Evolutionary conservation across 2,888 invertebrate species (phyloP).

Genomic region (Lasioglossum villosulum): DNA sequence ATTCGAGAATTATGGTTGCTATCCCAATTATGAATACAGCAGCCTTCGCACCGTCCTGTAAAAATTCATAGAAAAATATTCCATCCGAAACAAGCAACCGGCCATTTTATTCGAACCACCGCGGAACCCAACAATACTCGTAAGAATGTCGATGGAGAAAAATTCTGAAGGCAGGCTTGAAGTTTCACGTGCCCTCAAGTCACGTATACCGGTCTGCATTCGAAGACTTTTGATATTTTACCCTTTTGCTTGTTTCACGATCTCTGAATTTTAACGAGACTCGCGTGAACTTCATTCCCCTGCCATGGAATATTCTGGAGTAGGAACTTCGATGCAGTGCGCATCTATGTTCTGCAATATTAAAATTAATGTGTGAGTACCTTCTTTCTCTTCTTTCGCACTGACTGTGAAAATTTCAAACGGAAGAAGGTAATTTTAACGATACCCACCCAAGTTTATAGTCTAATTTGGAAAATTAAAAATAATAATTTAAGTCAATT

Average conservation of each 20-base stretch:
- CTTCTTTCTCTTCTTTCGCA: not conserved
- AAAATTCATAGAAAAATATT: not conserved
- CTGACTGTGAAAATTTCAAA: not conserved
- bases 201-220: conserved; percentile 34
- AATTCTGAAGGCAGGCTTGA: not conserved
- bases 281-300: conserved; percentile 1
- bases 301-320: not conserved
- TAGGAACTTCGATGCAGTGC: conserved; percentile 17
- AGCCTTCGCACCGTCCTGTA: not conserved
- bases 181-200: not conserved
- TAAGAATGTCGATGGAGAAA: not conserved
- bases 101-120: not conserved
- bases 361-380: conserved; percentile 22
- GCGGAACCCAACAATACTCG: not conserved
- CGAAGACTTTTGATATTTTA: conserved; percentile 23
- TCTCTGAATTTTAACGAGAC: conserved; percentile 51
- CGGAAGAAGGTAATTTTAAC: not conserved
- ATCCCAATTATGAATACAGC: not conserved
- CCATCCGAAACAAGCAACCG: not conserved
- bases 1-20: not conserved
- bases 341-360: not conserved
- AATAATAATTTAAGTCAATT: too few relatives aligned
- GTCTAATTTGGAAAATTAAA: not conserved
- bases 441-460: too few relatives aligned
- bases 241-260: conserved; percentile 31